phyloP scores from a whole-genome alignment of 2,113 vertebrate genomes.

The Epinephelus fuscoguttatus region DNA sequence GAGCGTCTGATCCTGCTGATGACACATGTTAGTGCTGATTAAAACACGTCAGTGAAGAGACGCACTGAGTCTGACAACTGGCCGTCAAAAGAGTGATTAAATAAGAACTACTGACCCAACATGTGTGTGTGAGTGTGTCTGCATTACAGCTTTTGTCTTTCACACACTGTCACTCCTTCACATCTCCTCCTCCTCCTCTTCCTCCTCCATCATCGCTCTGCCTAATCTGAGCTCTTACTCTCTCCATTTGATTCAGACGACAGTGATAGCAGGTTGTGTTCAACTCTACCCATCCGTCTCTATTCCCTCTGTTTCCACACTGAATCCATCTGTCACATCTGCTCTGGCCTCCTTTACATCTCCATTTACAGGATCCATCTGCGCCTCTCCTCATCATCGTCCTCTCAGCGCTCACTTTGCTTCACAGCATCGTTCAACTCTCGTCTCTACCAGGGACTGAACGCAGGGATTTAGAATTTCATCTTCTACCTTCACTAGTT shows the following conservation, averaged over 20 bases:
- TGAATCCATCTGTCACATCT: slow-evolving; percentile 28
- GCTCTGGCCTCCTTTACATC: slow-evolving; percentile 12
- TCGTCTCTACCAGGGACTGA: too few relatives aligned
- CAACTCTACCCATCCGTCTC: slow-evolving; percentile 36
- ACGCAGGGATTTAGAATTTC: too few relatives aligned
- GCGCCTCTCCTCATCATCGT: not conserved
- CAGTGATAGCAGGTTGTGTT: slow-evolving; percentile 35
- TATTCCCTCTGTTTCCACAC: slow-evolving; percentile 14
- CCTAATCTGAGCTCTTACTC: slow-evolving; percentile 15
- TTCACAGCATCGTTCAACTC: too few relatives aligned
- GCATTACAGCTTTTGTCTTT: slow-evolving; percentile 48
- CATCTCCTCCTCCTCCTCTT: slow-evolving; percentile 22
- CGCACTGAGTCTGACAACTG: not conserved
- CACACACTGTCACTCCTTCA: slow-evolving; percentile 19
- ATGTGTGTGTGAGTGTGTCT: not conserved
- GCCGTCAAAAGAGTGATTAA: not conserved
- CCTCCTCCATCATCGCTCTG: not conserved
- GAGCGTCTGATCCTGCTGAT: not conserved
- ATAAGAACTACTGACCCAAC: not conserved
- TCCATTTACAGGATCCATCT: slow-evolving; percentile 23
- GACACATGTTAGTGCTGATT: not conserved
- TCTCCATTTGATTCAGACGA: slow-evolving; percentile 21
- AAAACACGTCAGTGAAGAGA: not conserved
- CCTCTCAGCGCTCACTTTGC: too few relatives aligned
- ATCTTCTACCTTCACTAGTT: too few relatives aligned